Percentiles rank a stretch among this genome's conserved stretches.
phyloP scores from a whole-genome alignment of 2,888 invertebrate genomes.

The Campoletis raptor region DNA sequence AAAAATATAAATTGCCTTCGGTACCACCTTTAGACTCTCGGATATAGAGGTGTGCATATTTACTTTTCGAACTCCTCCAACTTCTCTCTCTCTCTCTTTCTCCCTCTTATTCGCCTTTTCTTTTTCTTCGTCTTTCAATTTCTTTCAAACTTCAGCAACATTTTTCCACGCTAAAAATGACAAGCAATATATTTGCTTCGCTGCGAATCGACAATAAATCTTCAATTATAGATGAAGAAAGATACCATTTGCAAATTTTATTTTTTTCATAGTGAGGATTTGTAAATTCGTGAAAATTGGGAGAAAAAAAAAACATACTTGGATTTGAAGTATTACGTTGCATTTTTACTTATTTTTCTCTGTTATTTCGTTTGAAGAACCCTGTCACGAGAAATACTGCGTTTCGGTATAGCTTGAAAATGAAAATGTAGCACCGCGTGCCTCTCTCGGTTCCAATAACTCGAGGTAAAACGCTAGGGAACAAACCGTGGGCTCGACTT shows the following conservation, averaged over 20 bases:
- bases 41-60: neutral
- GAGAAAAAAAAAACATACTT: neutral
- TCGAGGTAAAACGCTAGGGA: conserved; percentile 36
- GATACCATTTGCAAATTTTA: neutral
- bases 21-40: neutral
- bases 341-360: conserved; percentile 29
- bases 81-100: neutral
- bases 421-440: conserved; percentile 70
- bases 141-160: neutral
- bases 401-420: conserved; percentile 54
- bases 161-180: neutral
- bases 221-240: neutral
- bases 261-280: neutral
- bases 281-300: neutral
- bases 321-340: conserved; percentile 45
- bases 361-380: conserved; percentile 22
- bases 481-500: conserved; percentile 11
- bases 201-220: neutral
- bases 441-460: conserved; percentile 71
- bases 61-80: conserved; percentile 18
- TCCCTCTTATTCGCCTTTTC: neutral
- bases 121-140: neutral
- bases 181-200: neutral
- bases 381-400: conserved; percentile 50
- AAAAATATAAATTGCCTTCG: neutral